Evolutionary conservation across 37 sponge, comb jelly and placozoan species (phyloP), one percentile per base, ranked within the genome.

Genomic region (Oopsacas minuta): DNA sequence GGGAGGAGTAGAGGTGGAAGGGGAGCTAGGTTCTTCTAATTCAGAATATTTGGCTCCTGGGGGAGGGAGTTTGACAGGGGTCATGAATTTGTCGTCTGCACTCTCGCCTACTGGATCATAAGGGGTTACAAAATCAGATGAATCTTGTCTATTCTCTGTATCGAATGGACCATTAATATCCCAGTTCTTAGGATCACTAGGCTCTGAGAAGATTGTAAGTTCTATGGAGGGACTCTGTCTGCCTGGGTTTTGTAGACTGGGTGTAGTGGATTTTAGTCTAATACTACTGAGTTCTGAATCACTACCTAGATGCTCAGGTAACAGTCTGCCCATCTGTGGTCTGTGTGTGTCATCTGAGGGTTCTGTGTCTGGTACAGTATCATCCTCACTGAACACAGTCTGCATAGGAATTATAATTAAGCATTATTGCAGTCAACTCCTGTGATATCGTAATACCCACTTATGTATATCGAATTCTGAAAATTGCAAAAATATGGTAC

Each of bases 181-280:
- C 20, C 30, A 10, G 28, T 61, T 61, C 75, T 61, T n/a, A 25
- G 22, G 20, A 34, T 61, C 28, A 12, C 75, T n/a, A 34, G 17
- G 7, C 20, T 10, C 20, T 5, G 75, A 61, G 75, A 61, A n/a
- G 7, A 12, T n/a, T 25, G 75, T 34, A 5, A 61, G 30, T 34
- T 61, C 75, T 25, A 61, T 61, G 75, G 75, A 61, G 28, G 75
- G 75, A 34, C 75, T 61, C 75, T 61, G 75, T 61, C 75, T 61
- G 28, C 30, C 75, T 25, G 75, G 75, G 75, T 61, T 10, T 34
- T 61, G 75, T 34, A 61, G 20, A n/a, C 75, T 61, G 75, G 75
- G 75, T 5, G 75, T 61, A 34, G 75, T 61, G 28, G 75, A 61
- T 34, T 61, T 61, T 25, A 61, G 75, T n/a, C 28, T 10, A 12